phyloP scores from a whole-genome alignment of 2,888 invertebrate genomes.

The Macaria notata region DNA sequence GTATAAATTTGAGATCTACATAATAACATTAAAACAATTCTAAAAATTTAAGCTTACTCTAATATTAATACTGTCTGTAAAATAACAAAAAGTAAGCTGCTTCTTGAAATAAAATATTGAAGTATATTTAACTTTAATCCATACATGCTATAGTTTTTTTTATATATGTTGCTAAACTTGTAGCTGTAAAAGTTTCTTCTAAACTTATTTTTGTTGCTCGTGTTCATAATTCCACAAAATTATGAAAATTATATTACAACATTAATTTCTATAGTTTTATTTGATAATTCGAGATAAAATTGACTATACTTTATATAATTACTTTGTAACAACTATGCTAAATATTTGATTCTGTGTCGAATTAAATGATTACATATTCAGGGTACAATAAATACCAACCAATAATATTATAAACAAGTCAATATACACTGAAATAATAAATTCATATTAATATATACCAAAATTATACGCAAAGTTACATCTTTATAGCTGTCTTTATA shows the following conservation, averaged over 20 bases:
- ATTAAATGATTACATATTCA: too few species aligned
- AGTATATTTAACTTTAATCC: not conserved
- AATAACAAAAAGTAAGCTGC: conserved; percentile 39
- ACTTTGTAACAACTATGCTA: not conserved
- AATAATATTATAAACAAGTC: too few species aligned
- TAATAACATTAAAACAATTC: conserved; percentile 45
- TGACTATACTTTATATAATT: conserved; percentile 7
- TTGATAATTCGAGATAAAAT: conserved; percentile 7
- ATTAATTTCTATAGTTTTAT: conserved; percentile 1
- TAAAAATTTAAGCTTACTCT: conserved; percentile 39
- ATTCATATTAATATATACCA: too few species aligned
- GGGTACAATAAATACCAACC: too few species aligned
- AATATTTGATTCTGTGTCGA: too few species aligned
- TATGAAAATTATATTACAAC: not conserved
- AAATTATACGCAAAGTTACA: too few species aligned
- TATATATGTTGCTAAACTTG: too few species aligned
- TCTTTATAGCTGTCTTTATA: too few species aligned
- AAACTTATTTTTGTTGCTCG: conserved; percentile 10
- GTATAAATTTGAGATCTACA: conserved; percentile 40
- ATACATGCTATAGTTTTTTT: too few species aligned
- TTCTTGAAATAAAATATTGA: conserved; percentile 27
- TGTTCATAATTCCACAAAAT: too few species aligned
- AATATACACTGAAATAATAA: too few species aligned
- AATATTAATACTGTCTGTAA: conserved; percentile 60
- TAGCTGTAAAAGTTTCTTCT: too few species aligned